Conservation (phyloP, 92 coral and sea anemone genomes). For the Paragorgia papillata region DNA sequence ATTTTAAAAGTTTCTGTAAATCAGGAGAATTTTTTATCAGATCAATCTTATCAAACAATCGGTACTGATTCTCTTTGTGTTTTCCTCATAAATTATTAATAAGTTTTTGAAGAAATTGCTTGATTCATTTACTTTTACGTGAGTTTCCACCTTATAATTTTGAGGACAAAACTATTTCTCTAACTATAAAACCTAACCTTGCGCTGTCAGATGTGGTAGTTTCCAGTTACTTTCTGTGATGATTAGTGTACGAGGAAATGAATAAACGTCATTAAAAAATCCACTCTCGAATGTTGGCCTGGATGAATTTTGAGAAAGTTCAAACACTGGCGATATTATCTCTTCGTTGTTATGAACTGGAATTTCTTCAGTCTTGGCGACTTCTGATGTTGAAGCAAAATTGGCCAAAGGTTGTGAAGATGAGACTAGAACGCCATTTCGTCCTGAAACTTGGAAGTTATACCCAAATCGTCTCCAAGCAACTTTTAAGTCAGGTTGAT, state of each 20-base stretch:
- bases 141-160: no score
- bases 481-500: slow-evolving; percentile 76
- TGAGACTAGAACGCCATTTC: slow-evolving; percentile 78
- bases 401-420: slow-evolving; percentile 66
- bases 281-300: slow-evolving; percentile 73
- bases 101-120: no score
- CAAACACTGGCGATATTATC: slow-evolving; percentile 87
- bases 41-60: no score
- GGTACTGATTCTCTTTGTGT: no score
- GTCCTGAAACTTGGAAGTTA: slow-evolving; percentile 71
- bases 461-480: slow-evolving; percentile 68
- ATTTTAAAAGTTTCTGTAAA: no score
- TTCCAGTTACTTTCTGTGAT: slow-evolving; percentile 78
- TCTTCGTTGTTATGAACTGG: slow-evolving; percentile 62
- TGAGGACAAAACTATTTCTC: no score
- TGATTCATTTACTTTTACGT: no score
- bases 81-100: no score
- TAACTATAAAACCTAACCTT: slow-evolving; percentile 84
- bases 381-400: slow-evolving; percentile 55
- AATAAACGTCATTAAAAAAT: slow-evolving; percentile 67
- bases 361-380: slow-evolving; percentile 56
- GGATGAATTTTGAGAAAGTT: slow-evolving; percentile 67
- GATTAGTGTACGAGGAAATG: slow-evolving; percentile 77
- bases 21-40: no score
- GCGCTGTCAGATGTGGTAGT: slow-evolving; percentile 75